Evolutionary conservation across 2,113 vertebrate species (phyloP).

Genomic region (Capreolus pygargus): DNA sequence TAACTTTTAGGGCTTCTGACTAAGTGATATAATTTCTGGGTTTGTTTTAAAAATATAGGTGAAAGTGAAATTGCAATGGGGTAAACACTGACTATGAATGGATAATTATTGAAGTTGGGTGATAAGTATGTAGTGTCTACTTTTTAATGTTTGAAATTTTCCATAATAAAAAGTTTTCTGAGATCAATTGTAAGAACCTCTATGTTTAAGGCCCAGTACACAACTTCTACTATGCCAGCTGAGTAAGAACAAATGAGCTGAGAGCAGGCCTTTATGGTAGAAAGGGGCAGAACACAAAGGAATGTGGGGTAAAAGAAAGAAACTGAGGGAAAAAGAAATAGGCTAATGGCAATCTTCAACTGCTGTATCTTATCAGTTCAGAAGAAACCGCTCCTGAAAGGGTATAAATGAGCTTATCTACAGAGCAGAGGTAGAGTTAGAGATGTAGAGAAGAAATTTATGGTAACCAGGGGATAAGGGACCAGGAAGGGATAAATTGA

Average conservation of each 20-base stretch:
- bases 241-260: not conserved
- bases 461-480: not conserved
- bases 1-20: not conserved
- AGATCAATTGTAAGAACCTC: not conserved
- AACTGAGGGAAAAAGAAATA: not conserved
- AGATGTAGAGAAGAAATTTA: not conserved
- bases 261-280: not conserved
- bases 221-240: not conserved
- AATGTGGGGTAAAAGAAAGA: not conserved
- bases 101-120: not conserved
- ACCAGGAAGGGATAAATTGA: not conserved
- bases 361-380: not conserved
- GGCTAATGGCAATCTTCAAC: not conserved
- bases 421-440: not conserved
- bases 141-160: constrained; percentile 3
- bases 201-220: not conserved
- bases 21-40: not conserved
- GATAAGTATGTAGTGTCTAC: not conserved
- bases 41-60: not conserved
- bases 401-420: not conserved
- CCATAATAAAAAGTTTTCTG: not conserved
- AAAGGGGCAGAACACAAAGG: not conserved
- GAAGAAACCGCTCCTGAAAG: not conserved
- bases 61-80: not conserved
- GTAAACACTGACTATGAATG: not conserved